These are phyloP conservation scores for Heterochromis multidens DNA, from an alignment of 2,113 vertebrate species.

Conservation along the genomic window DNA sequence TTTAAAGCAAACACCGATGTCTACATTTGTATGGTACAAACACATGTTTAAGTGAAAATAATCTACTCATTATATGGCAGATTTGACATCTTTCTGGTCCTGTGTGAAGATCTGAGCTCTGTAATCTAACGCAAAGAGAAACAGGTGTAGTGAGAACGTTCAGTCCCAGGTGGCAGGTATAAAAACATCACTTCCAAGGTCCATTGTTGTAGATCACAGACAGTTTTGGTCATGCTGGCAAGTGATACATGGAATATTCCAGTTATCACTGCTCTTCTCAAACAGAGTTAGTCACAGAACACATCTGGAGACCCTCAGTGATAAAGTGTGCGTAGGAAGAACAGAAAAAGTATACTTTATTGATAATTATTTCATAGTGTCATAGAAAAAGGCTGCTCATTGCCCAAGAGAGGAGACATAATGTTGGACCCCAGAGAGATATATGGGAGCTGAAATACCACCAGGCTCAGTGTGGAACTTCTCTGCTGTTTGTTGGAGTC, in stretches of 20 bases:
- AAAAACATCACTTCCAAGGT: constrained; percentile 49
- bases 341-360: constrained; percentile 44
- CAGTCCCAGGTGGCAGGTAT: constrained; percentile 53
- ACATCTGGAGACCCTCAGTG: constrained; percentile 67
- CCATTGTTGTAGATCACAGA: constrained; percentile 49
- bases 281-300: constrained; percentile 42
- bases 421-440: constrained; percentile 31
- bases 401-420: constrained; percentile 29
- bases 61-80: background rate
- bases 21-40: background rate
- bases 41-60: background rate
- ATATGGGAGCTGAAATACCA: constrained; percentile 24
- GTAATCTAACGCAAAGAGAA: background rate
- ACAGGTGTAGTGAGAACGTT: background rate
- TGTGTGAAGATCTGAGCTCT: background rate
- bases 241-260: constrained; percentile 50
- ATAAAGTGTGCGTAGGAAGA: constrained; percentile 46
- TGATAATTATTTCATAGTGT: constrained; percentile 46
- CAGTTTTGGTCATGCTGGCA: constrained; percentile 38
- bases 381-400: constrained; percentile 4
- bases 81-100: background rate
- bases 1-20: background rate
- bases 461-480: background rate
- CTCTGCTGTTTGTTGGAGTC: background rate
- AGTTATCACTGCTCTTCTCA: constrained; percentile 34